A percentile compares a stretch with the other conserved stretches of the same genome.
phyloP scores from a whole-genome alignment of 2,888 invertebrate genomes.

The Alentia gelatinosa region DNA sequence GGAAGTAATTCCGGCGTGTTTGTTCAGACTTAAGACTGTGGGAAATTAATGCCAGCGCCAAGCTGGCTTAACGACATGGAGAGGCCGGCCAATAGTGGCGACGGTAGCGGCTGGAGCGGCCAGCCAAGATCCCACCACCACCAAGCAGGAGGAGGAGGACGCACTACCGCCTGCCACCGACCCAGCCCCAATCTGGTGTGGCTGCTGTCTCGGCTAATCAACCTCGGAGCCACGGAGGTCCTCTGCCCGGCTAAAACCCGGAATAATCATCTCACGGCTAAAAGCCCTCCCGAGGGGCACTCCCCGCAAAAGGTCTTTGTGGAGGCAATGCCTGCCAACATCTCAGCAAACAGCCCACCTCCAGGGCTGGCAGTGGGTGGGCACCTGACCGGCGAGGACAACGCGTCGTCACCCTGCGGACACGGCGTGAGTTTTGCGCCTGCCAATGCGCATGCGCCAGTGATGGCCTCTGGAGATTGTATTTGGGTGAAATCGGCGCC shows the following conservation, averaged over 20 bases:
- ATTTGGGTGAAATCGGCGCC: background rate
- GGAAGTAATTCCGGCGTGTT: constrained; percentile 46
- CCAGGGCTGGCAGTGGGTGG: background rate
- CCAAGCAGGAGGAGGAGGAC: background rate
- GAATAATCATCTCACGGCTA: constrained; percentile 16
- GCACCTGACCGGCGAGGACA: background rate
- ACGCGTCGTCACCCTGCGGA: background rate
- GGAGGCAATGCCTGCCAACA: background rate
- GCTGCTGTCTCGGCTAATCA: constrained; percentile 32
- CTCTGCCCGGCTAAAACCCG: background rate
- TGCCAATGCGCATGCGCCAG: background rate
- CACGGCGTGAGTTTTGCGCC: background rate
- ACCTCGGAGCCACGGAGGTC: background rate
- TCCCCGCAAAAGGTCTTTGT: background rate
- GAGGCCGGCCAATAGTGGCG: background rate
- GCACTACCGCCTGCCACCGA: background rate
- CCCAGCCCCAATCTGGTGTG: background rate
- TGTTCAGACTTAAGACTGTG: constrained; percentile 49
- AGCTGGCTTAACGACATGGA: constrained; percentile 46
- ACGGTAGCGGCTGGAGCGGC: background rate
- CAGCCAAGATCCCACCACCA: background rate
- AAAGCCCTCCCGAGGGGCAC: background rate
- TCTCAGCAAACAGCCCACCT: background rate
- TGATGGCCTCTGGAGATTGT: background rate
- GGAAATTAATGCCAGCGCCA: constrained; percentile 48